Base-by-base conservation (phyloP, 2,888 invertebrate species). In the Acleris literana region DNA sequence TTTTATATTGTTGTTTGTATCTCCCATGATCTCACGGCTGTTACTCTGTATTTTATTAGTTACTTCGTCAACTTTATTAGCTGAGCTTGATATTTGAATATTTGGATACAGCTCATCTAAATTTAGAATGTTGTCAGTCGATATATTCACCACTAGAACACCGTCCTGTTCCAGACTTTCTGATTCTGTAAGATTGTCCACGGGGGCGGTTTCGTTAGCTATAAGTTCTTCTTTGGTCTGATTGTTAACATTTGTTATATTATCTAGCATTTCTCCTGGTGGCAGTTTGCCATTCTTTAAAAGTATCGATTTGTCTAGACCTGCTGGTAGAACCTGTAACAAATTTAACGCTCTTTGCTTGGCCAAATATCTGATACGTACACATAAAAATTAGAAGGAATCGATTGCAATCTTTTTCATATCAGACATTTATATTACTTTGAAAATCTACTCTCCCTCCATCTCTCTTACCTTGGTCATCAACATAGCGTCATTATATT, bases 1-100 rank as follows among this genome's bases (percentile, higher is more conserved):
- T 75, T 90, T 92, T 0, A 93, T 74, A 71, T 93, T 84, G 33
- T 81, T 90, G 53, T 90, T 92, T 20, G 84, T 83, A 75, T 93
- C 93, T 9, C 93, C 93, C 46, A 90, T 93, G 46, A 93, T 93
- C 78, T 93, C 93, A 70, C 93, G 78, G 69, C 92, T 93, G 61
- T 93, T 93, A 70, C 93, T 93, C 74, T 93, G 93, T 54, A 93
- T 93, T 78, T 93, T 93, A 67, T 93, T 92, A 6, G 90, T 89
- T 1, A 89, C 87, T 74, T 93, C 93, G 69, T 93, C 92, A 74
- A 85, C 85, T 84, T 88, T 91, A 57, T 83, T 87, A 5, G 87
- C 84, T 69, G 83, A 73, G 75, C 93, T 88, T 55, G 88, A 75
- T 70, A 90, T 76, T 76, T 87, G 86, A 56, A 92, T 86, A 65